A percentile compares a stretch with the other conserved stretches of the same genome.
Conservation (phyloP, 2,113 vertebrate genomes). For the Aythya baeri region DNA sequence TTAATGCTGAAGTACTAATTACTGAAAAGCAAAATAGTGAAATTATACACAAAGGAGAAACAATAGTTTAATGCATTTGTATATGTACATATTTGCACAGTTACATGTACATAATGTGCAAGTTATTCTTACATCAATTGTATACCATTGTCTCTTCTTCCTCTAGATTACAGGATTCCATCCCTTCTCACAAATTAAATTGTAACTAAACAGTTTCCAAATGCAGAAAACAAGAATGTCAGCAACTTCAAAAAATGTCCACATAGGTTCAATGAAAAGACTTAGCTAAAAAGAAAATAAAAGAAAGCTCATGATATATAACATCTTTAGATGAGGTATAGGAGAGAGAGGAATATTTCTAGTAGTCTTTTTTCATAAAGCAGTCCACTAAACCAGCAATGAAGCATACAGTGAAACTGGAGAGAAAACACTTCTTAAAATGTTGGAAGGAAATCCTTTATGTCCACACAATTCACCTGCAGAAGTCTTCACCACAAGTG, state of each 20-base stretch:
- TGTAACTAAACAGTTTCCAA: not conserved
- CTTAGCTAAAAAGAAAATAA: not conserved
- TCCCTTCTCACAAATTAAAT: not conserved
- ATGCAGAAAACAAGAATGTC: not conserved
- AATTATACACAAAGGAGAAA: not conserved
- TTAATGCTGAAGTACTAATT: not conserved
- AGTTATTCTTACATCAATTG: not conserved
- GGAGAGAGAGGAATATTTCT: not conserved
- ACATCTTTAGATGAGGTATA: not conserved
- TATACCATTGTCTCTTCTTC: not conserved
- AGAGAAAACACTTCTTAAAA: not conserved
- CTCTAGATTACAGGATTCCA: not conserved
- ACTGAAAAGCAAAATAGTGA: not conserved
- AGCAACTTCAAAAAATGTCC: not conserved
- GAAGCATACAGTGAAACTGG: not conserved
- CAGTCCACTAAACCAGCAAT: not conserved
- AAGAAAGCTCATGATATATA: not conserved
- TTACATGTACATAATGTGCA: not conserved
- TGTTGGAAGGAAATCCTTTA: not conserved
- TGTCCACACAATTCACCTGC: not conserved
- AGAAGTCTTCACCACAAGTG: not conserved
- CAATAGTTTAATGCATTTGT: not conserved
- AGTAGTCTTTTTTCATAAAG: not conserved
- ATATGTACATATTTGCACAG: rapidly evolving
- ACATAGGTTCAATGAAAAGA: not conserved